These are phyloP conservation scores for Pipistrellus kuhlii DNA, from an alignment of 2,797 vertebrate species.

Conservation along the genomic window DNA sequence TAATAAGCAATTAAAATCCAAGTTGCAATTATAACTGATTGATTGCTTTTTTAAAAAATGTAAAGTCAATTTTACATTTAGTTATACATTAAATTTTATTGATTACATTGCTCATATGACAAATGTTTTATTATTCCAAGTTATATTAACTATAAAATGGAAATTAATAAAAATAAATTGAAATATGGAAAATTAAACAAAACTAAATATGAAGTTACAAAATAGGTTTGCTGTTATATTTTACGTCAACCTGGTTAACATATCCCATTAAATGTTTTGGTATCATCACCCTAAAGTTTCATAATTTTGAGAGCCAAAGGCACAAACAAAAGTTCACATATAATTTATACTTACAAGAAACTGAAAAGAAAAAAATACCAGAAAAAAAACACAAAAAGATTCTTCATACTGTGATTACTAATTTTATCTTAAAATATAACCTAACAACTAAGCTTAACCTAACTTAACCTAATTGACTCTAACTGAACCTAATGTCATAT, in stretches of 20 bases:
- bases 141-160: conserved; percentile 65
- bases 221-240: conserved; percentile 66
- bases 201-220: conserved; percentile 63
- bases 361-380: conserved; percentile 43
- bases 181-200: conserved; percentile 64
- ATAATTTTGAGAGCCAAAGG: conserved; percentile 61
- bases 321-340: conserved; percentile 61
- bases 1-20: conserved; percentile 66
- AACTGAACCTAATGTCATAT: conserved; percentile 48
- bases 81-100: conserved; percentile 63
- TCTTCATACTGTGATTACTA: conserved; percentile 56
- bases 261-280: conserved; percentile 60
- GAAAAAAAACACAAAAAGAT: conserved; percentile 8
- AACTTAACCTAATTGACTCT: conserved; percentile 58
- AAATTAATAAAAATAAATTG: conserved; percentile 56
- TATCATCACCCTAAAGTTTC: conserved; percentile 51
- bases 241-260: conserved; percentile 64
- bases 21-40: conserved; percentile 38
- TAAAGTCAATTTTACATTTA: conserved; percentile 68
- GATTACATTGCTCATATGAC: conserved; percentile 67
- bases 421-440: conserved; percentile 54
- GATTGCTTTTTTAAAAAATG: conserved; percentile 55
- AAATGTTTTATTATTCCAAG: conserved; percentile 54
- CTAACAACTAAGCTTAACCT: conserved; percentile 69
- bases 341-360: conserved; percentile 61